Evolutionary conservation across 64 coral and sea anemone species (phyloP), one percentile per base, ranked within the genome.

Genomic region (Montipora sp.): DNA sequence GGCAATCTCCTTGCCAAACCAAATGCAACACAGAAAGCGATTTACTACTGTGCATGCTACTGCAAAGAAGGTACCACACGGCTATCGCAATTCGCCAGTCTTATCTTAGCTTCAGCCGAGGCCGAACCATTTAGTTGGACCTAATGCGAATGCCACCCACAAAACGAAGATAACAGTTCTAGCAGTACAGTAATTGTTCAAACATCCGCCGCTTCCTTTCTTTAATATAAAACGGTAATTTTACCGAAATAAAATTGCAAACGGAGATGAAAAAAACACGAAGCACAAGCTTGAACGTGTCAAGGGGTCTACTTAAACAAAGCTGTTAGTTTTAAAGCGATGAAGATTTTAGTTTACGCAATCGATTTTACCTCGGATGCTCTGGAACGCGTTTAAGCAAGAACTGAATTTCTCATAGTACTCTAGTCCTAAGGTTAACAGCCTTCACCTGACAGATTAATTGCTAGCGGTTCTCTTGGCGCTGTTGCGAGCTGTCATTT

Each of bases 141-240:
- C 82, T 85, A 85, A 85, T 85, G 82, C 66, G 65, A 85, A 85
- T 85, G 82, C 82, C 82, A 85, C 82, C 82, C 82, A 85, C 82
- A 61, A 85, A 71, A 71, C 44, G 18, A 44, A 85, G 82, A 85
- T 85, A 85, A 85, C 82, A 85, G 82, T 8, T 70, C 66, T 46
- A 7, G 45, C 21, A 3, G 82, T 71, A 85, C 66, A 85, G 82
- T 85, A 85, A 85, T 85, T 85, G 82, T 45, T 71, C n/a, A 45
- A 68, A 85, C 82, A 85, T 85, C 82, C 82, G 82, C 82, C 82
- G 82, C 61, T 67, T 72, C 47, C 44, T 85, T 47, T 71, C 45
- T 68, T 85, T 85, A 71, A 46, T 65, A 71, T 71, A 48, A 84
- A 84, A 63, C 14, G 51, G 20, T n/a, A 48, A 49, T 47, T 19